phyloP scores from a whole-genome alignment of 2,797 vertebrate species.

The Chiloscyllium punctatum region DNA sequence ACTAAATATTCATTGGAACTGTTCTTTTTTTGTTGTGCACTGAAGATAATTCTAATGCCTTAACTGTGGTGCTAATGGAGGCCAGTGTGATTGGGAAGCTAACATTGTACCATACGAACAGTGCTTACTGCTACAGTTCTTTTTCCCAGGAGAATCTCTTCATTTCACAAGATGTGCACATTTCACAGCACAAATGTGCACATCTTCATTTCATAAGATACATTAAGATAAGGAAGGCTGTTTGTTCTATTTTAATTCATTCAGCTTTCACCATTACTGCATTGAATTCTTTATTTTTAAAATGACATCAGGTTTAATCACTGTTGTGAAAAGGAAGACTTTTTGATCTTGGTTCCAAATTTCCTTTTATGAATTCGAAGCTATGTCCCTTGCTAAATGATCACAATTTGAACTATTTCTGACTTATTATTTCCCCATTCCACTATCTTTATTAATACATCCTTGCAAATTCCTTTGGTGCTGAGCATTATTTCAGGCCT shows the following conservation, averaged over 20 bases:
- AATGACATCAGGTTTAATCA: not conserved
- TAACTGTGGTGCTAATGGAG: not conserved
- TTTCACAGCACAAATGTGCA: no score
- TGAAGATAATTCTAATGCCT: not conserved
- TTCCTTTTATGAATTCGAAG: not conserved
- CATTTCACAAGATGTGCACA: not conserved
- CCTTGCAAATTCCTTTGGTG: not conserved
- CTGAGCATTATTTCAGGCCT: not conserved
- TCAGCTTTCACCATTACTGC: not conserved
- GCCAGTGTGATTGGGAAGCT: not conserved
- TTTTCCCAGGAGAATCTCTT: not conserved
- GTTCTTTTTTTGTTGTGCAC: not conserved
- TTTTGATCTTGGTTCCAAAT: not conserved
- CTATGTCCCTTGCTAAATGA: not conserved
- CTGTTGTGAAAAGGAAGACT: not conserved
- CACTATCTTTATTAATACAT: not conserved
- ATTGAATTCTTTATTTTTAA: not conserved
- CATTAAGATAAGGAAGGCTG: not conserved
- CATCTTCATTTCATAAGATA: not conserved
- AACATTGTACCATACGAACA: not conserved
- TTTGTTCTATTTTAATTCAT: not conserved
- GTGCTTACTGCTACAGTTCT: not conserved
- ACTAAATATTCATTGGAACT: not conserved
- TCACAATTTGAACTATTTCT: slow-evolving; percentile 2
- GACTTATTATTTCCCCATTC: not conserved